A percentile compares a stretch with the other conserved stretches of the same genome.
phyloP scores from a whole-genome alignment of 92 coral and sea anemone genomes.

The Meandrina meandrites region DNA sequence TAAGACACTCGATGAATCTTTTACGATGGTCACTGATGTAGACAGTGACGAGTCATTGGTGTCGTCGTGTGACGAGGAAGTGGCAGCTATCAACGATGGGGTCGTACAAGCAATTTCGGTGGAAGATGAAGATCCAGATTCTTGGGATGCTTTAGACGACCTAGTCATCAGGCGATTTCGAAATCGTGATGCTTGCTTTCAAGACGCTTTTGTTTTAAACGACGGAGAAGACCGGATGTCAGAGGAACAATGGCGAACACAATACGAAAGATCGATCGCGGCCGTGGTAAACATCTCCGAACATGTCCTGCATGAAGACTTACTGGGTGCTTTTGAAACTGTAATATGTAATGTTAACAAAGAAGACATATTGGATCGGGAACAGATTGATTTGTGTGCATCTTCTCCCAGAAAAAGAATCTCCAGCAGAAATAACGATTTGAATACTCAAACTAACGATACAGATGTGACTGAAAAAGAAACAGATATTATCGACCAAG shows the following conservation, averaged over 20 bases:
- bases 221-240: background rate
- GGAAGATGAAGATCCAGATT: background rate
- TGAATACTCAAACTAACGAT: background rate
- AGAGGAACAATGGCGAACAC: too few species aligned
- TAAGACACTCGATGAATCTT: background rate
- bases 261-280: background rate
- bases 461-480: background rate
- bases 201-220: background rate
- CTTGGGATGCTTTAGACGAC: constrained; percentile 17
- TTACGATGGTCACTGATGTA: background rate
- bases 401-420: background rate
- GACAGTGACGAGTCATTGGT: too few species aligned
- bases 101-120: background rate
- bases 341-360: background rate
- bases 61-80: background rate
- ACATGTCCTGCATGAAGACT: background rate
- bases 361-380: background rate
- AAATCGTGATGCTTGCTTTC: background rate
- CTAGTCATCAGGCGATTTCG: background rate
- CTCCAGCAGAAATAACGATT: background rate
- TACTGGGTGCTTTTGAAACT: background rate
- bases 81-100: background rate
- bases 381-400: background rate
- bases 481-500: background rate
- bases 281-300: constrained; percentile 29